A percentile compares a stretch with the other conserved stretches of the same genome.
Evolutionary conservation across 2,113 vertebrate genomes (phyloP).

Genomic region (Promerops cafer): DNA sequence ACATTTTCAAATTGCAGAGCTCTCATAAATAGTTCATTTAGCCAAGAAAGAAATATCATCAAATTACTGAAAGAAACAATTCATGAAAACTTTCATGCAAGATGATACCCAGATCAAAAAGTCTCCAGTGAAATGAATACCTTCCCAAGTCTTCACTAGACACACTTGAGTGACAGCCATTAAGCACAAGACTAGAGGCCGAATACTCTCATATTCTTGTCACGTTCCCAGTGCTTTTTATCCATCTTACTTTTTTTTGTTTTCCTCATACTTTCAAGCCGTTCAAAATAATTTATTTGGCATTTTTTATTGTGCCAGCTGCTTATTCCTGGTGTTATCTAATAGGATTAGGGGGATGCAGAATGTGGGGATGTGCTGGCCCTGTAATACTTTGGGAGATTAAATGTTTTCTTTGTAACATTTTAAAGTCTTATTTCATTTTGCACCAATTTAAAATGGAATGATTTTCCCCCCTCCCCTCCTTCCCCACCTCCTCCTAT

Average conservation of each 20-base stretch:
- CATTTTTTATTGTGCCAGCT: neutral
- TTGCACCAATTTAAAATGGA: neutral
- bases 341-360: neutral
- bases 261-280: neutral
- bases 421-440: neutral
- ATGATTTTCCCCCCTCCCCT: neutral
- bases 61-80: neutral
- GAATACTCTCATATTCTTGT: neutral
- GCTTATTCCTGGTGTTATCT: neutral
- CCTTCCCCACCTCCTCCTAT: neutral
- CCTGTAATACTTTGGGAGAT: neutral
- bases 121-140: neutral
- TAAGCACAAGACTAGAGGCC: neutral
- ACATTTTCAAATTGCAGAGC: neutral
- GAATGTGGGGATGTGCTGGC: neutral
- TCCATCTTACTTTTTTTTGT: neutral
- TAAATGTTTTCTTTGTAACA: neutral
- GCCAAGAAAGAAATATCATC: neutral
- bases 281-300: neutral
- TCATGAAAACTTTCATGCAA: neutral
- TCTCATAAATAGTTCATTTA: neutral
- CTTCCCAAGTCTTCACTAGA: neutral
- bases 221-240: neutral
- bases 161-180: neutral
- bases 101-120: neutral